These are phyloP conservation scores for Novumbra hubbsi DNA, from an alignment of 2,797 vertebrate species.

Conservation along the genomic window DNA sequence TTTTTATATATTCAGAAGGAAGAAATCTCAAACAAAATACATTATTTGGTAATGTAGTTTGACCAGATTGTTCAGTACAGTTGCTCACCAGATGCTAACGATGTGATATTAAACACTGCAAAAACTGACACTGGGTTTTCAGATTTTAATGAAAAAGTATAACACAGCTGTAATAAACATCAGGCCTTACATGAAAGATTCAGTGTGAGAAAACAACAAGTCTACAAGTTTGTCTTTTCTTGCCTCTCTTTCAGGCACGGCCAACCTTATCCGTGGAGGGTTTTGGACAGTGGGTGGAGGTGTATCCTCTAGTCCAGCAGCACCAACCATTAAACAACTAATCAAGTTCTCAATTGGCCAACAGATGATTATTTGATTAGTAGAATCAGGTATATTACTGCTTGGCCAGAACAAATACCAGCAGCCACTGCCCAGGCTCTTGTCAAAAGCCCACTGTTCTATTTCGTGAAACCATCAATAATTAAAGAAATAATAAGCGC, in stretches of 20 bases:
- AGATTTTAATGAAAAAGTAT: constrained; percentile 73
- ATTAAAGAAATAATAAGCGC: constrained; percentile 36
- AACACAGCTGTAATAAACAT: constrained; percentile 63
- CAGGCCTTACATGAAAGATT: constrained; percentile 50
- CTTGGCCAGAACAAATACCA: neutral
- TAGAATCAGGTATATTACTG: neutral
- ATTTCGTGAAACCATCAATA: neutral
- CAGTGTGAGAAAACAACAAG: constrained; percentile 73
- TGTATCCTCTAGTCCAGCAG: neutral
- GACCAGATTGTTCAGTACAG: neutral
- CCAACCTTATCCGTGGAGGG: neutral
- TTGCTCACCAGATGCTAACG: neutral
- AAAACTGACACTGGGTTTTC: constrained; percentile 3
- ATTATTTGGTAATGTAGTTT: neutral
- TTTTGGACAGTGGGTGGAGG: neutral
- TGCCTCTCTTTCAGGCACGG: neutral
- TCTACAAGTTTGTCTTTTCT: constrained; percentile 15
- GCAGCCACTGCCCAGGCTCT: constrained; percentile 5
- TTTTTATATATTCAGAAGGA: neutral
- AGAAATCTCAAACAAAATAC: neutral
- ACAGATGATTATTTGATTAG: neutral
- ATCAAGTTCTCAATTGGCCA: neutral
- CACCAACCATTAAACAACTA: neutral
- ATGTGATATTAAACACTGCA: neutral
- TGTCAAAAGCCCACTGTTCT: neutral